phyloP scores from a whole-genome alignment of 2,113 vertebrate genomes.

The Opisthocomus hoazin region DNA sequence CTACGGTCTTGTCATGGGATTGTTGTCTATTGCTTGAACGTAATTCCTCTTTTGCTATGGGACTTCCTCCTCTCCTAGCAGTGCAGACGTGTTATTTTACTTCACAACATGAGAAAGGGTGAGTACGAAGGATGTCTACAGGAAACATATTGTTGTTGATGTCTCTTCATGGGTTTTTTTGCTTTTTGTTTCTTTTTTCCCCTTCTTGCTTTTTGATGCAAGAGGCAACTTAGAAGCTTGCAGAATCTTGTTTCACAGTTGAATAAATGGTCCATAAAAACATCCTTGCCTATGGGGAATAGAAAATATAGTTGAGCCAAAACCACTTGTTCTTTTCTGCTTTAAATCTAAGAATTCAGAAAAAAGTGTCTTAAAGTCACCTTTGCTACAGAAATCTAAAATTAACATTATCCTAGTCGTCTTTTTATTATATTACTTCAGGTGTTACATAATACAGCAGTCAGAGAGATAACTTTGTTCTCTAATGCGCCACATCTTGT shows the following conservation, averaged over 20 bases:
- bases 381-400: background rate
- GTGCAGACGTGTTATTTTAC: background rate
- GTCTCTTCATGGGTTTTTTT: background rate
- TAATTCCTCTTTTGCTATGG: background rate
- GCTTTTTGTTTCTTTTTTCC: accelerated
- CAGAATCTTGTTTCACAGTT: background rate
- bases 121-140: background rate
- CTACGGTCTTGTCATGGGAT: background rate
- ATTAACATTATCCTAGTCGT: background rate
- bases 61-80: background rate
- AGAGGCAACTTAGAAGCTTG: background rate
- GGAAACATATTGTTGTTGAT: background rate
- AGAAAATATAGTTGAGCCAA: background rate
- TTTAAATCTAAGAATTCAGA: background rate
- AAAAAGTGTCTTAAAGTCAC: background rate
- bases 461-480: background rate
- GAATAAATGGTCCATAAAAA: background rate
- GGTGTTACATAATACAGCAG: background rate
- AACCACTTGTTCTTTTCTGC: background rate
- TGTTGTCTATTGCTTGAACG: background rate
- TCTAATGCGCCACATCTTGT: background rate
- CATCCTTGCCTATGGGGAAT: background rate
- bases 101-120: background rate
- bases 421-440: background rate
- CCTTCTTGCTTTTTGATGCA: background rate